Conservation (phyloP, 2,113 vertebrate genomes). For the Columbina picui region DNA sequence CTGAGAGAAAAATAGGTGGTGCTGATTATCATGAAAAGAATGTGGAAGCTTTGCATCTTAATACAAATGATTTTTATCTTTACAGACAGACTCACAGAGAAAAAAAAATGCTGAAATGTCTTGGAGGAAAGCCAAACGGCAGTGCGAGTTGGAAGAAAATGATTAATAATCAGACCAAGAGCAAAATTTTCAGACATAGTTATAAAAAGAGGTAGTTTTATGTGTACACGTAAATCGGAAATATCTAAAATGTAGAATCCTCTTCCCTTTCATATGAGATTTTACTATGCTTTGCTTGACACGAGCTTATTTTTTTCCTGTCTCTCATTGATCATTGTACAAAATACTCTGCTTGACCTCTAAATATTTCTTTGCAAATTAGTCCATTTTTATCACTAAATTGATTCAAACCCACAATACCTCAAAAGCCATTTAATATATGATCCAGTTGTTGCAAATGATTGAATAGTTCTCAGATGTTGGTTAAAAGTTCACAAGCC, state of each 20-base stretch:
- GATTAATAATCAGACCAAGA: neutral
- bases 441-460: neutral
- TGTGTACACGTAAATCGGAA: neutral
- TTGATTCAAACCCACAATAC: neutral
- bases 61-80: conserved; percentile 12
- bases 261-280: neutral
- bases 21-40: neutral
- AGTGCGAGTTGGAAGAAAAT: neutral
- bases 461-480: neutral
- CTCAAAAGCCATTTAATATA: neutral
- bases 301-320: neutral
- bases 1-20: neutral
- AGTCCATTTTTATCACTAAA: neutral
- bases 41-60: neutral
- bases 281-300: neutral
- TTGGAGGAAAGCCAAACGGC: neutral
- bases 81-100: neutral
- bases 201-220: neutral
- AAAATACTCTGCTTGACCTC: neutral
- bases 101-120: conserved; percentile 2
- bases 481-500: neutral
- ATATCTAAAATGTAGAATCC: neutral
- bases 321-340: neutral
- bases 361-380: neutral
- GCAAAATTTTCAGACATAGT: neutral